Base-by-base conservation (phyloP, 1,140 invertebrate species). In the Drosophila subpulchrella region DNA sequence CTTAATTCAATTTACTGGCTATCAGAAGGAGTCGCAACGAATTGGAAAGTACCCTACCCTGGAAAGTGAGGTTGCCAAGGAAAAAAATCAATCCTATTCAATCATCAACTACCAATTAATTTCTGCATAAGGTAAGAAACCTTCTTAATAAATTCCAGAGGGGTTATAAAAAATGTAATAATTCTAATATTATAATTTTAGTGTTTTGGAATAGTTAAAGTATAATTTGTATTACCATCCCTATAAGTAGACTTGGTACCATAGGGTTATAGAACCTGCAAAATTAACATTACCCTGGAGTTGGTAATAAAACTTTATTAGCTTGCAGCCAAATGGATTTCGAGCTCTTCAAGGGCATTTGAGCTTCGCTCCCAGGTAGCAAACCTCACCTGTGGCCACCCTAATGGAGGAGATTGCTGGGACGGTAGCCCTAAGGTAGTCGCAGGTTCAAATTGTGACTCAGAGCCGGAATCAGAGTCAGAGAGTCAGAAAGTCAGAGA, bases 1-100 rank as follows among this genome's bases (percentile, higher is more conserved):
- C 88, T 91, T 91, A 91, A 91, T 91, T 91, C 88, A 91, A 91
- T 91, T 91, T 91, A 73, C 80, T 62, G 74, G 54, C 65, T 61
- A 83, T 86, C 80, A 65, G 17, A 32, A 3, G 15, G 15, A 24
- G 7, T 8, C 13, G 51, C 24, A 42, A 46, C 80, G 84, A 89
- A 59, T 47, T 1, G 0, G 1, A 10, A 39, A 38, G 24, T 79
- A 71, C 82, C 6, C 78, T 85, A n/a, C 46, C 53, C 4, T 12
- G 3, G 2, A 34, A 34, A 34, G 32, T 8, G 10, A 12, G 6
- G 30, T 6, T 15, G 55, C n/a, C 32, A 30, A 20, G 58, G 32
- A 10, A 34, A 10, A 32, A 32, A 7, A 30, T 6, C 30, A 5
- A 30, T 30, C 30, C 30, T 30, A 30, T 6, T 30, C 6, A 30